Evolutionary conservation across 2,888 invertebrate species (phyloP).

Genomic region (Stictocephala bisonia): DNA sequence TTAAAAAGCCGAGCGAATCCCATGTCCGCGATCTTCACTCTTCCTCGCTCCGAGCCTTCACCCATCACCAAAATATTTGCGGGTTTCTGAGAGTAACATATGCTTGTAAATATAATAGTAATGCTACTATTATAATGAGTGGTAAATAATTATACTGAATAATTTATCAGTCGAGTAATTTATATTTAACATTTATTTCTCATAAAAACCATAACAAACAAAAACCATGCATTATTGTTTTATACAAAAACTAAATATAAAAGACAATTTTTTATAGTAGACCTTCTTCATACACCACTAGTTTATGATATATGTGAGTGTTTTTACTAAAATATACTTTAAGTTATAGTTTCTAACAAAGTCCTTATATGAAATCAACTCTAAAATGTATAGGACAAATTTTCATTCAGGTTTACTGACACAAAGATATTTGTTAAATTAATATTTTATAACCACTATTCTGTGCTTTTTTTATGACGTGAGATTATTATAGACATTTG

Average conservation of each 20-base stretch:
- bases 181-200: not conserved
- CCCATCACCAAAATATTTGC: slow-evolving; percentile 99
- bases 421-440: too few relatives aligned
- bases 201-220: not conserved
- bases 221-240: not conserved
- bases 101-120: not conserved
- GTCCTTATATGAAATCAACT: too few relatives aligned
- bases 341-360: too few relatives aligned
- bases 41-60: slow-evolving; percentile 95
- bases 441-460: too few relatives aligned
- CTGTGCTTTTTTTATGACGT: too few relatives aligned
- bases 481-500: too few relatives aligned
- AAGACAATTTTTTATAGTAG: too few relatives aligned
- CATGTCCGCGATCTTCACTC: slow-evolving; percentile 99
- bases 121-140: not conserved
- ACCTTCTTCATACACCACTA: too few relatives aligned
- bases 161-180: not conserved
- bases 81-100: slow-evolving; percentile 77
- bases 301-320: too few relatives aligned
- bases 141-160: not conserved
- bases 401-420: too few relatives aligned
- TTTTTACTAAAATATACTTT: too few relatives aligned
- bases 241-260: not conserved
- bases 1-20: slow-evolving; percentile 98
- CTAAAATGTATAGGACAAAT: too few relatives aligned